A percentile compares a stretch with the other conserved stretches of the same genome.
Conservation (phyloP, 2,797 vertebrate species). For the Lepus oiostolus region DNA sequence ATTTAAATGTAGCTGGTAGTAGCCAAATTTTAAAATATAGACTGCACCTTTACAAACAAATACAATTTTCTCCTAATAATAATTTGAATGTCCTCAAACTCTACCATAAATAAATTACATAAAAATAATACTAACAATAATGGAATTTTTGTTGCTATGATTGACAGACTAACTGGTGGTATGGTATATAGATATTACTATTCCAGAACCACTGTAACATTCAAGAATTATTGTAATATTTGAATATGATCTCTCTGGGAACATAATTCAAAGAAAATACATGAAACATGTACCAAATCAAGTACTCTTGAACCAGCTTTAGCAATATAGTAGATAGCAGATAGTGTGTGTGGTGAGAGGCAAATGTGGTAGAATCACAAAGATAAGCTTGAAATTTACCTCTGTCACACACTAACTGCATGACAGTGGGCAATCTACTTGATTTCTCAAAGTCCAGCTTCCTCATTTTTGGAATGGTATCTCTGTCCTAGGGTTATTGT, state of each 20-base stretch:
- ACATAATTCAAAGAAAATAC: not conserved
- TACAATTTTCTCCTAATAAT: not conserved
- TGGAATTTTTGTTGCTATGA: not conserved
- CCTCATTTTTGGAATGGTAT: not conserved
- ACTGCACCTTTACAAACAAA: not conserved
- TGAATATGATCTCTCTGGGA: slow-evolving; percentile 32
- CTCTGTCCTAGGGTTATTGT: not conserved
- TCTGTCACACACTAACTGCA: not conserved
- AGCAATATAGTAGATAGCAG: not conserved
- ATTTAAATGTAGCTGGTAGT: not conserved
- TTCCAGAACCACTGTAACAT: not conserved
- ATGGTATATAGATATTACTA: not conserved
- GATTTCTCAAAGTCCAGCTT: not conserved
- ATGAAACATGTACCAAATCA: not conserved
- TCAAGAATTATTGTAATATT: not conserved
- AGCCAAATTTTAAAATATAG: slow-evolving; percentile 19
- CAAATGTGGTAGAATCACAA: not conserved
- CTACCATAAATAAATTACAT: not conserved
- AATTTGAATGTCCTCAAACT: slow-evolving; percentile 37
- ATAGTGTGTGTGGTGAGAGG: not conserved
- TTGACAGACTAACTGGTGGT: not conserved
- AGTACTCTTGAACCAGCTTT: not conserved
- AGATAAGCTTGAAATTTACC: not conserved
- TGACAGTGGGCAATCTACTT: not conserved
- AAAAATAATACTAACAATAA: slow-evolving; percentile 27